These are phyloP conservation scores for Cynodonichthys magdalenae DNA, from an alignment of 2,797 vertebrate species.

Conservation along the genomic window DNA sequence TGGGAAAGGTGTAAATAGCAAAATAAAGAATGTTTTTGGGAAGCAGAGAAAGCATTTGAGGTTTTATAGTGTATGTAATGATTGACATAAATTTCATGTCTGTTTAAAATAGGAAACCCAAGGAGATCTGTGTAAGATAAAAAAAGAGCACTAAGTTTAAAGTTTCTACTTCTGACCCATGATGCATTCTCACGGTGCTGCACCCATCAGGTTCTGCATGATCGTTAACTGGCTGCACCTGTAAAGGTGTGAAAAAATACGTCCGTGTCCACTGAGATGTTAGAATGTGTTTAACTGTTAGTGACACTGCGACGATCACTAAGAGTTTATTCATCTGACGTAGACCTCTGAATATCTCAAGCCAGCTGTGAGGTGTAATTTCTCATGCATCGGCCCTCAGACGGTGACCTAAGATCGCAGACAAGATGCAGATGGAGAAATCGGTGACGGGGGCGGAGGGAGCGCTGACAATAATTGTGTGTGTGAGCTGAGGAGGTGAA, in stretches of 20 bases:
- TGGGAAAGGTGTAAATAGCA: conserved; percentile 14
- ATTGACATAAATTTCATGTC: conserved; percentile 40
- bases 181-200: too few relatives aligned
- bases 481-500: conserved; percentile 36
- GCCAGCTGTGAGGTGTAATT: conserved; percentile 28
- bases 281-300: conserved; percentile 5
- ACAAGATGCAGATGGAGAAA: conserved; percentile 29
- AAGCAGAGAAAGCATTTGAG: conserved; percentile 6
- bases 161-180: not conserved
- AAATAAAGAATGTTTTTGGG: conserved; percentile 32
- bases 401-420: conserved; percentile 20
- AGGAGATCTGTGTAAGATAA: conserved; percentile 4
- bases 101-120: conserved; percentile 21
- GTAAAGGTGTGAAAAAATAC: not conserved
- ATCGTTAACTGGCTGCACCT: too few relatives aligned
- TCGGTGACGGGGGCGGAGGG: conserved; percentile 5
- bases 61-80: conserved; percentile 35
- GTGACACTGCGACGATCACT: not conserved
- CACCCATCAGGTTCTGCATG: too few relatives aligned
- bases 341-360: conserved; percentile 31
- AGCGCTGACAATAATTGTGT: conserved; percentile 28
- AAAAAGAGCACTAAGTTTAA: conserved; percentile 29
- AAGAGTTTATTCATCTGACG: conserved; percentile 8
- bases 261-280: conserved; percentile 9
- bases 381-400: conserved; percentile 25